phyloP scores from a whole-genome alignment of 2,113 vertebrate species.

The Arenaria interpres region DNA sequence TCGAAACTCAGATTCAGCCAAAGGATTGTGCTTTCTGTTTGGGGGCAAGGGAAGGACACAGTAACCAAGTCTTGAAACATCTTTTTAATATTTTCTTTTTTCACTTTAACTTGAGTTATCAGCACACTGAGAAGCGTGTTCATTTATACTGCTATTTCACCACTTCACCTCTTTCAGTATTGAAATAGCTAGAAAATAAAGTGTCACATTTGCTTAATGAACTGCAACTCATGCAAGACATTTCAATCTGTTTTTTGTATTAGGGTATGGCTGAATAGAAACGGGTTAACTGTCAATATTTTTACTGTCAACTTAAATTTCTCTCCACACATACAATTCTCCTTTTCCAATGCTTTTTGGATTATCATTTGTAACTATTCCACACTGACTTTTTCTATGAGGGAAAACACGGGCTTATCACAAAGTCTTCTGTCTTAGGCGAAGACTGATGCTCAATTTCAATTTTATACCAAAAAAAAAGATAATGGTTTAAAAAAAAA shows the following conservation, averaged over 20 bases:
- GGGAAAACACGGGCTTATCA: neutral
- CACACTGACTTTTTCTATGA: neutral
- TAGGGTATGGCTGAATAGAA: slow-evolving; percentile 59
- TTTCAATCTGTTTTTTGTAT: slow-evolving; percentile 67
- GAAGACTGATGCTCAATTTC: neutral
- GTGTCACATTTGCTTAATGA: slow-evolving; percentile 76
- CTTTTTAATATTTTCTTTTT: neutral
- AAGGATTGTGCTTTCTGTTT: neutral
- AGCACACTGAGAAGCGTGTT: slow-evolving; percentile 20
- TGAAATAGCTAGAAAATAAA: slow-evolving; percentile 73
- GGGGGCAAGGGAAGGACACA: neutral
- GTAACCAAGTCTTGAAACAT: neutral
- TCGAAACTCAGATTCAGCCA: neutral
- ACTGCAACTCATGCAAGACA: slow-evolving; percentile 70
- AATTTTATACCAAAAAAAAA: neutral
- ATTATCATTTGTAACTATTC: slow-evolving; percentile 52
- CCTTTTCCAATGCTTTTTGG: neutral
- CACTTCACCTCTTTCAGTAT: slow-evolving; percentile 52
- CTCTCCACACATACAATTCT: slow-evolving; percentile 15
- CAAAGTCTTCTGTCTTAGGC: neutral
- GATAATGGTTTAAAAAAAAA: neutral
- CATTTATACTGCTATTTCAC: slow-evolving; percentile 63
- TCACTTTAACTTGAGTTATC: neutral
- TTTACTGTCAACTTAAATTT: slow-evolving; percentile 71
- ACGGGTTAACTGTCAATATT: slow-evolving; percentile 73